Base-by-base conservation (phyloP, 2,888 invertebrate species). In the Orthosia incerta region DNA sequence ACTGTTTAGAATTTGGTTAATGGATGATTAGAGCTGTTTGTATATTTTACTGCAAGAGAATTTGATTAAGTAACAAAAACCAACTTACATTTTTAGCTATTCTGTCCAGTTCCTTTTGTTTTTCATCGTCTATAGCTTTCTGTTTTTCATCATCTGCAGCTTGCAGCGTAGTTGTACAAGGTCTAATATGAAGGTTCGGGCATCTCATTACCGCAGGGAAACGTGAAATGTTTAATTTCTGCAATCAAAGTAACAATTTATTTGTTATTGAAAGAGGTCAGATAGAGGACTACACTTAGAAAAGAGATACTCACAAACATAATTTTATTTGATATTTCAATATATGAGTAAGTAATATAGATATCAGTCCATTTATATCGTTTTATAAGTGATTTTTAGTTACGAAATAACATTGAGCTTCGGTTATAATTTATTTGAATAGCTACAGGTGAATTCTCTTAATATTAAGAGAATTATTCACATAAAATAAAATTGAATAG, bases 31-130 rank as follows among this genome's bases (percentile, higher is more conserved):
- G 26, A 26, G 0, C 3, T 26, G 26, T 26, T 26, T 26, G 4
- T 26, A 31, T 7, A 5, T 7, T 26, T 31, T 39, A 39, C 39
- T 12, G 4, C 3, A n/a, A n/a, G 18, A 11, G n/a, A n/a, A 45
- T 39, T 39, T 39, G 4, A n/a, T 12, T 2, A n/a, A n/a, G n/a
- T n/a, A 3, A 12, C 23, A 66, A 16, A 39, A 50, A 4, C 15
- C 51, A 26, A 23, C 92, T 88, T 89, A 95, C 96, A 86, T 94
- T 88, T 89, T 89, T 90, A 7, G 91, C 92, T 62, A 96, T 94
- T 77, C 91, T 91, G 76, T 93, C 92, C 12, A 96, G 88, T 87
- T 95, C 96, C 70, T 89, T 94, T 83, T 95, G 92, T 84, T 95
- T 96, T 79, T 95, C 94, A 53, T 93, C 91, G 60, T 95, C 92